Evolutionary conservation across 1,140 invertebrate genomes (phyloP), one percentile per base, ranked within the genome.

Genomic region (Streblospio benedicti): DNA sequence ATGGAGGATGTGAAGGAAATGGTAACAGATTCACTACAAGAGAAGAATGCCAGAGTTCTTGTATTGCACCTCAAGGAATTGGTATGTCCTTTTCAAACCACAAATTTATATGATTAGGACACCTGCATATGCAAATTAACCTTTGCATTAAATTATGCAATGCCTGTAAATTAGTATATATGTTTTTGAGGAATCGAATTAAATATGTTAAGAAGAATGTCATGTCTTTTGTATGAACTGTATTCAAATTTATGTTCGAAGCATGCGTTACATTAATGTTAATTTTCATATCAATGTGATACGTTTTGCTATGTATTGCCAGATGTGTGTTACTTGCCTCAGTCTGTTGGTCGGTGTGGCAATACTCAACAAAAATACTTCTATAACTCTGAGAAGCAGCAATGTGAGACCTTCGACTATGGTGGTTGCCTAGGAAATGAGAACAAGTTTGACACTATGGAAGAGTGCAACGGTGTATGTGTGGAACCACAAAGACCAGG

Each of bases 161-260:
- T n/a, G n/a, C n/a, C n/a, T 71, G 80, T 80, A 47, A 92, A 92
- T 71, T 90, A 90, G 71, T 97, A n/a, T n/a, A 14, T 14, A n/a
- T n/a, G 14, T 41, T 14, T n/a, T n/a, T 14, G 12, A 12, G 12
- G 12, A 20, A 14, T 50, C 47, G 47, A 12, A n/a, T n/a, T n/a
- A n/a, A n/a, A n/a, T n/a, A n/a, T n/a, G n/a, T n/a, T n/a, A n/a
- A n/a, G n/a, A n/a, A n/a, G n/a, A n/a, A n/a, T n/a, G n/a, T n/a
- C n/a, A n/a, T n/a, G n/a, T n/a, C n/a, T n/a, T n/a, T n/a, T n/a
- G n/a, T n/a, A n/a, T n/a, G n/a, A n/a, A n/a, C n/a, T n/a, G n/a
- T n/a, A n/a, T n/a, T n/a, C n/a, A n/a, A n/a, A n/a, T n/a, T n/a
- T n/a, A n/a, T n/a, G n/a, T n/a, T n/a, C n/a, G n/a, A n/a, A n/a